phyloP scores from a whole-genome alignment of 2,797 vertebrate genomes.

The Odontamblyopus lacepedii region DNA sequence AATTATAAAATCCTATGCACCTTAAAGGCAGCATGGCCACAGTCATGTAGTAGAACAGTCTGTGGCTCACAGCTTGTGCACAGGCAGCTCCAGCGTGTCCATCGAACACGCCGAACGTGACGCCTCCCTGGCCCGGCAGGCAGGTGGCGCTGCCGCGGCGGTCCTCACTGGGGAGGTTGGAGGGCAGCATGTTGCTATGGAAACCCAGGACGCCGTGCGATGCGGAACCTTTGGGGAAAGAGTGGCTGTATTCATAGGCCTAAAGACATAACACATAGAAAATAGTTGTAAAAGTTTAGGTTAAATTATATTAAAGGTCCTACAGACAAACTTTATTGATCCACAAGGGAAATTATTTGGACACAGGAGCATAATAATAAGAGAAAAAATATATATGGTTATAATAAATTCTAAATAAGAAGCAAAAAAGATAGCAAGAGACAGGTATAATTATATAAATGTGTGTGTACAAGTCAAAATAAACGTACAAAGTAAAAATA shows the following conservation, averaged over 20 bases:
- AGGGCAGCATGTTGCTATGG: constrained; percentile 69
- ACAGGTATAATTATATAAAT: no score
- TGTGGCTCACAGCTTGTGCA: constrained; percentile 65
- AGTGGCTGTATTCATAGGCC: constrained; percentile 65
- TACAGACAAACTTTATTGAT: no score
- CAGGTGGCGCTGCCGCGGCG: constrained; percentile 66
- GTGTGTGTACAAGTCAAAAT: no score
- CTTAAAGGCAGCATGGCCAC: constrained; percentile 56
- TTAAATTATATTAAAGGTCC: no score
- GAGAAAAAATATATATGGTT: no score
- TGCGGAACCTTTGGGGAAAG: constrained; percentile 49
- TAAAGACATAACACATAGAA: constrained; percentile 26
- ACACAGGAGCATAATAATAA: no score
- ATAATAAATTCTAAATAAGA: no score
- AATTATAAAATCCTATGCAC: no score
- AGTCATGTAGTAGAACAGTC: constrained; percentile 69
- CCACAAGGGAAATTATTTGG: no score
- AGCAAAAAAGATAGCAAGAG: no score
- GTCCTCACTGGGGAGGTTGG: constrained; percentile 68
- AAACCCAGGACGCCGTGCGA: constrained; percentile 63
- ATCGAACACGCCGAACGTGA: constrained; percentile 68
- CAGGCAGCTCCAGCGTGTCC: constrained; percentile 66
- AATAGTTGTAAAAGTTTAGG: neutral
- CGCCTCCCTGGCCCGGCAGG: constrained; percentile 49
- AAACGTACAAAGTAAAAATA: no score